phyloP scores from a whole-genome alignment of 2,888 invertebrate genomes.

The Euclidia mi region DNA sequence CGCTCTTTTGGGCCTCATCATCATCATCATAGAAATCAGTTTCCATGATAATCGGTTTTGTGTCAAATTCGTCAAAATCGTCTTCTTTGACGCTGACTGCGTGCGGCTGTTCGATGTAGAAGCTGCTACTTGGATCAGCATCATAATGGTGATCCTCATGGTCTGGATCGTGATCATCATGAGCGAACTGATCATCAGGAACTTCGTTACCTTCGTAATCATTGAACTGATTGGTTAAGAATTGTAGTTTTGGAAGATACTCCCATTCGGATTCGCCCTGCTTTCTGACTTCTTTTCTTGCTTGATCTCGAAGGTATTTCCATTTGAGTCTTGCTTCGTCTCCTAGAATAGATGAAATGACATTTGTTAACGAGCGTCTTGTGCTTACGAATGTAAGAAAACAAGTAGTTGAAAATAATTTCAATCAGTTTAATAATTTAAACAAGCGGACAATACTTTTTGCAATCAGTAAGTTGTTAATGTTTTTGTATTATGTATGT shows the following conservation, averaged over 20 bases:
- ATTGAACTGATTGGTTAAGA: constrained; percentile 83
- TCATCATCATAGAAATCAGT: constrained; percentile 87
- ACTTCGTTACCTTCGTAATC: constrained; percentile 79
- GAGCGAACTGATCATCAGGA: constrained; percentile 64
- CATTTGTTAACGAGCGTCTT: too few species aligned
- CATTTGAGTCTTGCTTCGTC: constrained; percentile 86
- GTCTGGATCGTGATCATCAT: constrained; percentile 43
- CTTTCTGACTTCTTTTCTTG: constrained; percentile 83
- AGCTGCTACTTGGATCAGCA: constrained; percentile 70
- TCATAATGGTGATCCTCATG: constrained; percentile 54
- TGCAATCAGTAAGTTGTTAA: too few species aligned
- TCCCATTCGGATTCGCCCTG: constrained; percentile 83
- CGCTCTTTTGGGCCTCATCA: constrained; percentile 74
- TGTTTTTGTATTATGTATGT: too few species aligned
- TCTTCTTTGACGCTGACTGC: constrained; percentile 75
- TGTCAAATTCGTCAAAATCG: constrained; percentile 86
- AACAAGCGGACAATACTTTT: too few species aligned
- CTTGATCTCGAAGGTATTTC: constrained; percentile 86
- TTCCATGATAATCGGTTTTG: constrained; percentile 85
- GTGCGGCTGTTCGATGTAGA: constrained; percentile 65
- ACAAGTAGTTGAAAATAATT: too few species aligned
- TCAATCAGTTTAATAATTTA: too few species aligned
- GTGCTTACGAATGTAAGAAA: too few species aligned
- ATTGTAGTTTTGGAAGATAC: constrained; percentile 79
- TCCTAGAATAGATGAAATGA: constrained; percentile 65